A percentile compares a stretch with the other conserved stretches of the same genome.
Conservation (phyloP, 1,140 invertebrate species). For the Panulirus ornatus region DNA sequence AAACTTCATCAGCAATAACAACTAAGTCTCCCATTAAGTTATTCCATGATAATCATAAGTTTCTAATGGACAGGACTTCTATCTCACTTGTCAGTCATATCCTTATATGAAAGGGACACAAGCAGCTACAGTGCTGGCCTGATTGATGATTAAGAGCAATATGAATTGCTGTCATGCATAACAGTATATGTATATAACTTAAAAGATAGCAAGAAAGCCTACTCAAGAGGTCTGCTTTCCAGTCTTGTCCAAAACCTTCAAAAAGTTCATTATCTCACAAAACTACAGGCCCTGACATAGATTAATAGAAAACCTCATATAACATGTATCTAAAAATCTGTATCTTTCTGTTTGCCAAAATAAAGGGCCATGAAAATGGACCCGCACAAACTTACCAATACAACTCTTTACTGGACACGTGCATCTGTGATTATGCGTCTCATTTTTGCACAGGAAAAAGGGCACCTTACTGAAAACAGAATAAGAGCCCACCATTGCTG, state of each 20-base stretch:
- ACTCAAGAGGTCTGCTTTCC: conserved; percentile 66
- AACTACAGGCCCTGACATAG: conserved; percentile 21
- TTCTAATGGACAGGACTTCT: conserved; percentile 22
- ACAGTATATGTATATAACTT: conserved; percentile 1
- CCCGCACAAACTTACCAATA: conserved; percentile 28
- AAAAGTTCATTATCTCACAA: conserved; percentile 48
- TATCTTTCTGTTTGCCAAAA: conserved; percentile 15
- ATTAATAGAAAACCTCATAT: conserved; percentile 47
- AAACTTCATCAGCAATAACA: conserved; percentile 44
- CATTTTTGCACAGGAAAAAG: not conserved
- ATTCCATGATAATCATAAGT: conserved; percentile 47
- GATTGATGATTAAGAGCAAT: conserved; percentile 17
- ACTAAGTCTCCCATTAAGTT: conserved; percentile 39
- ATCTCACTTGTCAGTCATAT: conserved; percentile 38
- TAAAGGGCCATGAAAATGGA: conserved; percentile 34
- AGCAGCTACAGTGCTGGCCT: conserved; percentile 32
- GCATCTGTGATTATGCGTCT: conserved; percentile 10
- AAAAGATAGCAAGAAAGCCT: conserved; percentile 57
- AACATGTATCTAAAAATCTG: conserved; percentile 58
- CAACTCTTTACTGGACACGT: conserved; percentile 28
- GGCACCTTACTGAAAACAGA: not conserved
- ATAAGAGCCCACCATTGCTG: not conserved
- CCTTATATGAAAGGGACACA: not conserved
- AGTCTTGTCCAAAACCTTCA: conserved; percentile 45
- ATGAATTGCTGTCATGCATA: conserved; percentile 30